phyloP scores from a whole-genome alignment of 2,797 vertebrate genomes.

The Sandelia bainsii region DNA sequence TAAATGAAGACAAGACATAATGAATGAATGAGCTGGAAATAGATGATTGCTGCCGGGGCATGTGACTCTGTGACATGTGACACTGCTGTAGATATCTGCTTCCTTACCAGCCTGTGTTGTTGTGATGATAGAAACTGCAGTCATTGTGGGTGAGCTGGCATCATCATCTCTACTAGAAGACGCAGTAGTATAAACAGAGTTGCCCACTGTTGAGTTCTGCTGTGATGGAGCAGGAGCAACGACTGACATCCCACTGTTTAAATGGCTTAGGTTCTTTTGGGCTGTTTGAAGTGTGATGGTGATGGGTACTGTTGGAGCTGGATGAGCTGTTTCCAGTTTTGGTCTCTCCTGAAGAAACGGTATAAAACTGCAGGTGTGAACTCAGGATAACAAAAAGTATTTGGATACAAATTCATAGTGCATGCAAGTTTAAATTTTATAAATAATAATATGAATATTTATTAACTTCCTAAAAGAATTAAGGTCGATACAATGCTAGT shows the following conservation, averaged over 20 bases:
- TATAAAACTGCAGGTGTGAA: background rate
- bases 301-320: constrained; percentile 45
- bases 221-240: background rate
- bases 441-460: too few relatives aligned
- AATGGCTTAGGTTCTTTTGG: constrained; percentile 69
- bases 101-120: constrained; percentile 75
- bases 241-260: constrained; percentile 60
- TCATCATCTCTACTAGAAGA: constrained; percentile 73
- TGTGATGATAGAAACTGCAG: constrained; percentile 13
- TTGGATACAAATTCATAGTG: background rate
- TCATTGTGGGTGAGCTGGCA: background rate
- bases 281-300: constrained; percentile 60
- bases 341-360: constrained; percentile 67
- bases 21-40: constrained; percentile 37
- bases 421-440: background rate
- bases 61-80: background rate
- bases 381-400: background rate
- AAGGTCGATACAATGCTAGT: background rate
- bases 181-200: constrained; percentile 20
- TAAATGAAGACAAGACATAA: constrained; percentile 40
- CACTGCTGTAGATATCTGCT: background rate
- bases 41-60: background rate
- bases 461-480: too few relatives aligned
- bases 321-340: constrained; percentile 18
- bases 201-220: constrained; percentile 64